Evolutionary conservation across 1,140 invertebrate genomes (phyloP).

Genomic region (Sarcophaga peregrina): DNA sequence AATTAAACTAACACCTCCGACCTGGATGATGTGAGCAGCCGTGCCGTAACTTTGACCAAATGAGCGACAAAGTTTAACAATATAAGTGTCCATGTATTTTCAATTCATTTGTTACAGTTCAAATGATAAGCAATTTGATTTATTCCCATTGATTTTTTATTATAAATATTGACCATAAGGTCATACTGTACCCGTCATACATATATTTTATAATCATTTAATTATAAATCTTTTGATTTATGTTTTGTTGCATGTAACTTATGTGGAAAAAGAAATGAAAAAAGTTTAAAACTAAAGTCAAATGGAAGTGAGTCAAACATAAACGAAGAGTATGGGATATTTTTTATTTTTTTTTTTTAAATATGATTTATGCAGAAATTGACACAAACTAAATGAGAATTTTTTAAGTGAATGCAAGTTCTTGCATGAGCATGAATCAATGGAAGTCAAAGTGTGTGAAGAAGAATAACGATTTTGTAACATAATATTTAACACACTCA

Average conservation of each 20-base stretch:
- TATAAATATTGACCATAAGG: conserved; percentile 7
- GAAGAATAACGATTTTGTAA: too few relatives aligned
- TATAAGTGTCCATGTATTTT: too few relatives aligned
- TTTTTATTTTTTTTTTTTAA: neutral
- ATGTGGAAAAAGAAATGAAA: neutral
- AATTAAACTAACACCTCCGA: too few relatives aligned
- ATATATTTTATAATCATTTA: neutral
- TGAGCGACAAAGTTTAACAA: too few relatives aligned
- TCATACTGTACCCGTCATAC: neutral
- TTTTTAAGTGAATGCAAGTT: too few relatives aligned
- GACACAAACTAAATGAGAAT: neutral
- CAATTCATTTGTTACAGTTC: too few relatives aligned
- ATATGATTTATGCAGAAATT: conserved; percentile 14
- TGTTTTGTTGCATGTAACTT: neutral
- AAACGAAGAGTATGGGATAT: neutral
- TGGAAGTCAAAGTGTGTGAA: too few relatives aligned
- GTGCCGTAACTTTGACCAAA: too few relatives aligned
- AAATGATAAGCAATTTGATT: neutral
- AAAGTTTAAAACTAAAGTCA: neutral
- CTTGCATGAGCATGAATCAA: too few relatives aligned
- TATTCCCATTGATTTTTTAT: neutral
- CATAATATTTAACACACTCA: too few relatives aligned
- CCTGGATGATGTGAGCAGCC: too few relatives aligned
- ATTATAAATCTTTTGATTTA: conserved; percentile 20
- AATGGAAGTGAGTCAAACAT: neutral